Percentiles rank a stretch among this genome's conserved stretches.
Evolutionary conservation across 2,113 vertebrate species (phyloP).

Genomic region (Formicarius rufipectus): DNA sequence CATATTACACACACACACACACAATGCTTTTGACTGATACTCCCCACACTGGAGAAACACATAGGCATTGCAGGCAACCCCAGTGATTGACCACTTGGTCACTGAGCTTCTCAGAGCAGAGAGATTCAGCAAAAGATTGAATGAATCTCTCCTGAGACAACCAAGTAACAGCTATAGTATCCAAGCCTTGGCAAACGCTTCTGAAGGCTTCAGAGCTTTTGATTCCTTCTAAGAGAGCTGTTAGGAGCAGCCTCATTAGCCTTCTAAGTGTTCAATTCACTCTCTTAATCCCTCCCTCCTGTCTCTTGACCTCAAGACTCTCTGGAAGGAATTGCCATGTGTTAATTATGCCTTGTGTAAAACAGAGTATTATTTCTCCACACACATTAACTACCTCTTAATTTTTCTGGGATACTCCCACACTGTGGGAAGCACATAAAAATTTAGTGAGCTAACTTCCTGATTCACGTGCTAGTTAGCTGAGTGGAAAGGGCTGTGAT

Average conservation of each 20-base stretch:
- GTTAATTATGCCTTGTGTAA: background rate
- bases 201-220: background rate
- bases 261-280: background rate
- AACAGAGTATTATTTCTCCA: background rate
- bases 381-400: background rate
- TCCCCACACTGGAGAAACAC: background rate
- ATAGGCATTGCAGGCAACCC: rapidly evolving
- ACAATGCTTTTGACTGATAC: background rate
- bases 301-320: background rate
- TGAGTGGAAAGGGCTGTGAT: background rate
- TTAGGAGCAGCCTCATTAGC: background rate
- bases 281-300: background rate
- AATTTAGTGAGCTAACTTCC: background rate
- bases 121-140: background rate
- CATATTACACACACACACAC: background rate
- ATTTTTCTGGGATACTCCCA: conserved; percentile 11
- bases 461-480: background rate
- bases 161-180: background rate
- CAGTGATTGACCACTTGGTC: background rate
- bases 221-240: background rate
- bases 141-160: background rate
- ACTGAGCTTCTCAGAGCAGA: background rate
- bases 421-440: background rate
- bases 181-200: background rate
- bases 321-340: background rate